Conservation (phyloP, 2,113 vertebrate species). For the Theristicus caerulescens region DNA sequence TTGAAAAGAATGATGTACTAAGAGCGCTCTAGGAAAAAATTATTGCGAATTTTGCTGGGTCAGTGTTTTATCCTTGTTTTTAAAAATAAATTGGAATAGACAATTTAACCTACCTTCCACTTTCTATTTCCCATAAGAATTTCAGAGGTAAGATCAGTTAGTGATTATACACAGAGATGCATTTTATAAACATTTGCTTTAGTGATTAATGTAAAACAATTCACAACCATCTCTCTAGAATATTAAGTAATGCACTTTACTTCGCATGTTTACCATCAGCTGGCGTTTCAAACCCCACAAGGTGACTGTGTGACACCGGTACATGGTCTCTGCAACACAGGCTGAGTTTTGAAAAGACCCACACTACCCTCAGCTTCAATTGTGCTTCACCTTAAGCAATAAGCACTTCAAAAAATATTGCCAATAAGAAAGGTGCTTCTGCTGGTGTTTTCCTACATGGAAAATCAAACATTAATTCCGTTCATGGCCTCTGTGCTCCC, state of each 20-base stretch:
- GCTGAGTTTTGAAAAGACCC: neutral
- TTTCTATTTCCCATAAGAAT: neutral
- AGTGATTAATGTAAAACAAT: conserved; percentile 34
- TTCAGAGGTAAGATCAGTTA: neutral
- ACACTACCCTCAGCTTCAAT: rapidly evolving
- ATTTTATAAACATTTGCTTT: conserved; percentile 28
- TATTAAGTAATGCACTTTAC: neutral
- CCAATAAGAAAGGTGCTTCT: neutral
- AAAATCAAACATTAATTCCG: neutral
- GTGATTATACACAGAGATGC: neutral
- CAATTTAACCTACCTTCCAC: neutral
- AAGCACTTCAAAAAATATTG: neutral
- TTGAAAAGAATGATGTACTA: neutral
- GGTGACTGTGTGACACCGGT: neutral
- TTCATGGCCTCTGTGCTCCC: neutral
- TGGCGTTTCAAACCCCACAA: neutral
- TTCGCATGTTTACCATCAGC: neutral
- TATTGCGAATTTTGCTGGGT: neutral
- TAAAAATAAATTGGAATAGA: neutral
- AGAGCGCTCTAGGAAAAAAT: neutral
- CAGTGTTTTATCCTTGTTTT: neutral
- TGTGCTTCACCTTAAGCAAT: neutral
- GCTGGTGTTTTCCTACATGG: neutral
- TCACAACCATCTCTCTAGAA: conserved; percentile 1
- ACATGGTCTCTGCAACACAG: neutral